phyloP scores from a whole-genome alignment of 2,113 vertebrate genomes.

The Cyanoramphus novaezelandiae region DNA sequence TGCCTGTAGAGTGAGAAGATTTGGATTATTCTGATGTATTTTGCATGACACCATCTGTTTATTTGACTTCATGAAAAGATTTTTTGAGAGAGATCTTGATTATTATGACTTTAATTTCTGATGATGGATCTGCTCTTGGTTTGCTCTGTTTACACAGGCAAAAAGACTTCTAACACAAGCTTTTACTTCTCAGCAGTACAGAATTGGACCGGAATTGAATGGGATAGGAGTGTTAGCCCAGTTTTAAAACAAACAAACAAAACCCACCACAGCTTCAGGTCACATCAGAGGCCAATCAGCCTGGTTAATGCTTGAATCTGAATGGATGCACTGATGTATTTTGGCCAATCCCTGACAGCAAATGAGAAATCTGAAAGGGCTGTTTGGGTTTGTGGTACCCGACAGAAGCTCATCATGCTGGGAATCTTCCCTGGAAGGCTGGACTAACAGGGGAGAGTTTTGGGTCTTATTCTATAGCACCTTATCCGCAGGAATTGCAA shows the following conservation, averaged over 20 bases:
- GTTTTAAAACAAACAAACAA: not conserved
- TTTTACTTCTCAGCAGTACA: not conserved
- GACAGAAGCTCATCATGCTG: not conserved
- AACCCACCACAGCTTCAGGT: not conserved
- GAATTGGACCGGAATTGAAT: not conserved
- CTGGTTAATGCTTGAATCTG: not conserved
- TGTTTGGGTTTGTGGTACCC: not conserved
- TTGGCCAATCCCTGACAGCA: not conserved
- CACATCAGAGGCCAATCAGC: not conserved
- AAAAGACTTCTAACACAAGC: not conserved
- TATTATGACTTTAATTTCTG: not conserved
- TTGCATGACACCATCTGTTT: not conserved
- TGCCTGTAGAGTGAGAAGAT: not conserved
- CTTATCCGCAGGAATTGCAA: not conserved
- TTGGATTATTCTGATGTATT: not conserved
- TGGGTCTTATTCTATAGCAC: not conserved
- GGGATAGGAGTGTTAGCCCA: not conserved
- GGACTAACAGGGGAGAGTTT: not conserved
- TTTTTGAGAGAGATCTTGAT: not conserved
- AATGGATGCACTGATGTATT: not conserved
- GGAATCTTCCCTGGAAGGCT: not conserved
- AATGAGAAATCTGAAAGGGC: not conserved
- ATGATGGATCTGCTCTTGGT: not conserved
- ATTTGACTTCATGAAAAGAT: not conserved
- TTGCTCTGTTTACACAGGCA: not conserved